A percentile compares a stretch with the other conserved stretches of the same genome.
Conservation (phyloP, 2,113 vertebrate genomes). For the Pseudopodoces humilis region DNA sequence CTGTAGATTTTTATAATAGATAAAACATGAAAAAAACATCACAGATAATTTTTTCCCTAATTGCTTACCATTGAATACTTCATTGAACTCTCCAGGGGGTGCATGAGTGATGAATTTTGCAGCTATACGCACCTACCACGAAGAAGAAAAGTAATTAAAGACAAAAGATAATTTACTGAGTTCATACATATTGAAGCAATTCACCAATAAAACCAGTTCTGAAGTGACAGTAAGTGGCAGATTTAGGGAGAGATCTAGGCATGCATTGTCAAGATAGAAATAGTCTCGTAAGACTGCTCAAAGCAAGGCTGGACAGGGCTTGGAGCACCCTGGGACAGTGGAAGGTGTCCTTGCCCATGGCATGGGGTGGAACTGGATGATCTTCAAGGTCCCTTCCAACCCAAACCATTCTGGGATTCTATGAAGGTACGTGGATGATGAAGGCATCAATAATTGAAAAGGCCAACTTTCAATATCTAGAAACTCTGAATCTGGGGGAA, state of each 20-base stretch:
- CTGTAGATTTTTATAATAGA: neutral
- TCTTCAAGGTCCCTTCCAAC: neutral
- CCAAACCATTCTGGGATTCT: neutral
- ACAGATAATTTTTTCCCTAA: neutral
- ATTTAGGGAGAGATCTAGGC: neutral
- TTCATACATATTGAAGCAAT: neutral
- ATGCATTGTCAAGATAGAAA: neutral
- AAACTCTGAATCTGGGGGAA: neutral
- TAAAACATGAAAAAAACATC: neutral
- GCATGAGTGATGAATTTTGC: conserved; percentile 93
- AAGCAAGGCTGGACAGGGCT: neutral
- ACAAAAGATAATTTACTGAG: neutral
- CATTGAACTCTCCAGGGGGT: conserved; percentile 95
- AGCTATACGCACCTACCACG: conserved; percentile 86
- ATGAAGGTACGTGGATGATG: neutral
- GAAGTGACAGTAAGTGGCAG: neutral
- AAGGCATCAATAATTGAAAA: neutral
- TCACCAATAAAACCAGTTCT: neutral
- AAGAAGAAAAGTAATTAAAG: neutral
- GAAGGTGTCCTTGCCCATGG: neutral
- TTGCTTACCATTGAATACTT: conserved; percentile 93
- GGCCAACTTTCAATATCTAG: neutral
- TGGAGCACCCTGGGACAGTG: neutral
- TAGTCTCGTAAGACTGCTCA: neutral
- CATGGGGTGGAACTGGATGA: neutral